Percentiles rank a stretch among this genome's conserved stretches.
These are phyloP conservation scores for Hirtodrosophila alboralis DNA, from an alignment of 2,888 invertebrate genomes.

Conservation along the genomic window DNA sequence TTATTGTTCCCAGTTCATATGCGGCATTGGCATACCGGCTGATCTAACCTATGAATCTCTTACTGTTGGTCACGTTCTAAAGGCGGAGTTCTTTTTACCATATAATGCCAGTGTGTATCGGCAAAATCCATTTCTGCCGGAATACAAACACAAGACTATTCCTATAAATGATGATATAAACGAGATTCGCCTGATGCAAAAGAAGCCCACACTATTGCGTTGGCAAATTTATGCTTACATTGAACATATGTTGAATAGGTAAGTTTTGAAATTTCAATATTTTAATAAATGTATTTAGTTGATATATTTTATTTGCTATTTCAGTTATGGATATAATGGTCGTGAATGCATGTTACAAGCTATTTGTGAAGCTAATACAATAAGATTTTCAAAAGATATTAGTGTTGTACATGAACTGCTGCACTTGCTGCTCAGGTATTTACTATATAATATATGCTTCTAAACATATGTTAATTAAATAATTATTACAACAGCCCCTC, in stretches of 20 bases:
- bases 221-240: slow-evolving; percentile 73
- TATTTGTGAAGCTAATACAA: slow-evolving; percentile 73
- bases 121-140: slow-evolving; percentile 78
- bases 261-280: slow-evolving; percentile 12
- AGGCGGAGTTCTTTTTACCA: slow-evolving; percentile 75
- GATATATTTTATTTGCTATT: neutral
- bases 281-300: neutral
- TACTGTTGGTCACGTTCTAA: slow-evolving; percentile 77
- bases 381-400: slow-evolving; percentile 65
- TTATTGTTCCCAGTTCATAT: slow-evolving; percentile 77
- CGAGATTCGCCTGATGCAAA: slow-evolving; percentile 21
- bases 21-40: slow-evolving; percentile 81
- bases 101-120: slow-evolving; percentile 76
- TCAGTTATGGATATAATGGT: slow-evolving; percentile 78
- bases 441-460: neutral
- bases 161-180: neutral
- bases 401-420: slow-evolving; percentile 74
- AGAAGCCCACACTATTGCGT: slow-evolving; percentile 48
- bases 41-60: slow-evolving; percentile 79
- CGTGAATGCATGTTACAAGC: slow-evolving; percentile 75
- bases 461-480: neutral
- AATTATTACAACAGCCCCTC: slow-evolving; percentile 62
- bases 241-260: slow-evolving; percentile 68
- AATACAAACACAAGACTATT: slow-evolving; percentile 57
- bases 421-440: slow-evolving; percentile 77